Percentiles rank a stretch among this genome's conserved stretches.
Evolutionary conservation across 2,113 vertebrate genomes (phyloP).

Genomic region (Cervus canadensis): DNA sequence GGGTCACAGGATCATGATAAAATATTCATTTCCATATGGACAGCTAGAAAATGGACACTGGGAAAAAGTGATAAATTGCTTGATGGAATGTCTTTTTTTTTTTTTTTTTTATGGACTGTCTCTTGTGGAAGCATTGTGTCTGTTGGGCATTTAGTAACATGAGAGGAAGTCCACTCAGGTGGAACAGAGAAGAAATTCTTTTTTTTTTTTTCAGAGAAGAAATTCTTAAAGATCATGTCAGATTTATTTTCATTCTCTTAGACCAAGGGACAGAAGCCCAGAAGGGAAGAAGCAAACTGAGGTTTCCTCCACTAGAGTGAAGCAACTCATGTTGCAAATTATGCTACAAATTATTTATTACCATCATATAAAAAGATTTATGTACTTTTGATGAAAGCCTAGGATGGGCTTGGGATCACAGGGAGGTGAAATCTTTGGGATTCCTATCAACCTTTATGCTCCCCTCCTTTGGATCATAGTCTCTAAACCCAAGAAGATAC

Average conservation of each 20-base stretch:
- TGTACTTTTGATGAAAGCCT: background rate
- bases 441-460: background rate
- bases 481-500: background rate
- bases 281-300: background rate
- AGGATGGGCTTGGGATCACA: background rate
- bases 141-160: background rate
- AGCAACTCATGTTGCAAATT: background rate
- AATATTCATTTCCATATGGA: background rate
- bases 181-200: background rate
- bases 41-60: background rate
- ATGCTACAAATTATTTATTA: background rate
- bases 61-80: background rate
- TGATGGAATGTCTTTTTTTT: background rate
- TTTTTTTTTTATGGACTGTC: background rate
- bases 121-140: background rate
- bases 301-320: background rate
- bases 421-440: background rate
- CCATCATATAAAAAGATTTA: background rate
- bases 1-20: background rate
- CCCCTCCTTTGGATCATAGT: background rate
- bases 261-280: background rate
- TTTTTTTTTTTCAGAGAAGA: too few species aligned
- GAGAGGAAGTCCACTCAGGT: background rate
- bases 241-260: conserved; percentile 12
- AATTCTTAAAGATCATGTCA: background rate